A percentile compares a stretch with the other conserved stretches of the same genome.
phyloP scores from a whole-genome alignment of 2,113 vertebrate genomes.

The Heterotilapia buettikoferi region DNA sequence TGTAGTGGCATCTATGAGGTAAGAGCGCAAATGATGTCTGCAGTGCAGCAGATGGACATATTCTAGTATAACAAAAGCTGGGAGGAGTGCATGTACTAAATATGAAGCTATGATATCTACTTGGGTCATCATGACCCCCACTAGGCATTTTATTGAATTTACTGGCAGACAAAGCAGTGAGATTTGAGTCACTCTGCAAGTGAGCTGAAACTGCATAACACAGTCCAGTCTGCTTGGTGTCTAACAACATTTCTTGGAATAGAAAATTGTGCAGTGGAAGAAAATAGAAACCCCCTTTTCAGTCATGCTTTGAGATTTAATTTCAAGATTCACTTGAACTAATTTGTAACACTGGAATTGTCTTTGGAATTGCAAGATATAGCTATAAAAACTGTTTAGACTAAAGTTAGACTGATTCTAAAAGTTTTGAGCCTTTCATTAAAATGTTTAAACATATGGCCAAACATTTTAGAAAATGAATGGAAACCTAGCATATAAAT shows the following conservation, averaged over 20 bases:
- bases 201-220: fast-evolving
- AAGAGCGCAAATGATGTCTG: background rate
- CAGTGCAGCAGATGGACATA: background rate
- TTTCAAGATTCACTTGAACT: background rate
- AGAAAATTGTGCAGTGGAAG: background rate
- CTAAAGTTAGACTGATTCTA: background rate
- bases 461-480: background rate
- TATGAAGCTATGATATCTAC: background rate
- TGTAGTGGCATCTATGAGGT: constrained; percentile 37
- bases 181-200: background rate
- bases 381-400: background rate
- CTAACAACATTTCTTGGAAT: background rate
- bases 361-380: background rate
- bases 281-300: background rate
- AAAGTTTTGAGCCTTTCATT: background rate
- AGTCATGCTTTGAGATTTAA: background rate
- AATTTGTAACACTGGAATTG: background rate
- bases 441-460: background rate
- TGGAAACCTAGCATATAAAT: background rate
- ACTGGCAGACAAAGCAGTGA: background rate
- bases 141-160: background rate
- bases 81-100: background rate
- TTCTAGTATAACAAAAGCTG: background rate
- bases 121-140: background rate
- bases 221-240: background rate